phyloP scores from a whole-genome alignment of 2,888 invertebrate species.

The Pheosia gnoma region DNA sequence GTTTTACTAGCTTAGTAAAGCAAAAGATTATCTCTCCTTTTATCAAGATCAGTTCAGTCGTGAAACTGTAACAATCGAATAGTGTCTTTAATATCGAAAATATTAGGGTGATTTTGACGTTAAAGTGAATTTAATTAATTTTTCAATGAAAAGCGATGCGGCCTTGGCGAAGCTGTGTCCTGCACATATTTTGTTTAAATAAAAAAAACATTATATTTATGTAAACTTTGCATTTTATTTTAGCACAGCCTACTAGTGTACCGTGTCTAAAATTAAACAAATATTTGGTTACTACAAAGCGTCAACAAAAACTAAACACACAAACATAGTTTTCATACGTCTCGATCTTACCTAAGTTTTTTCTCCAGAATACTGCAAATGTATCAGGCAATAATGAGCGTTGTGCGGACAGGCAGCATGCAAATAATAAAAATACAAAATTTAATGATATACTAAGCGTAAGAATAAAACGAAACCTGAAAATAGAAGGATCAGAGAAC shows the following conservation, averaged over 20 bases:
- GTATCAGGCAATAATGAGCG: constrained; percentile 82
- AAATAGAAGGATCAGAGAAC: constrained; percentile 33
- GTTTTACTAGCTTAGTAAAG: too few relatives aligned
- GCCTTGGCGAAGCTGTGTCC: too few relatives aligned
- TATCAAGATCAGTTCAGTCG: too few relatives aligned
- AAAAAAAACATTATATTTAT: too few relatives aligned
- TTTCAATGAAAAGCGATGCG: too few relatives aligned
- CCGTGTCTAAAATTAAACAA: neutral
- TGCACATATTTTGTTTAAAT: too few relatives aligned
- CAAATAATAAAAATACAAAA: constrained; percentile 81
- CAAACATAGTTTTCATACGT: neutral
- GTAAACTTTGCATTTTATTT: neutral
- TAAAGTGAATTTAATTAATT: too few relatives aligned
- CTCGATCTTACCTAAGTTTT: constrained; percentile 89
- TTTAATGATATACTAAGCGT: constrained; percentile 69
- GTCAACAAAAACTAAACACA: neutral
- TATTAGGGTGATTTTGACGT: too few relatives aligned
- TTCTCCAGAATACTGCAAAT: constrained; percentile 92
- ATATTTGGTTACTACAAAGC: neutral
- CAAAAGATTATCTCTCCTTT: too few relatives aligned
- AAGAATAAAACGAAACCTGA: constrained; percentile 33
- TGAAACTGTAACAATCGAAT: too few relatives aligned
- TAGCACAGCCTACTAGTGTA: neutral
- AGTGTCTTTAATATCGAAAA: too few relatives aligned
- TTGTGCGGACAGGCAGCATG: constrained; percentile 85